Evolutionary conservation across 1,140 invertebrate species (phyloP).

Genomic region (Paralvinella palmiformis): DNA sequence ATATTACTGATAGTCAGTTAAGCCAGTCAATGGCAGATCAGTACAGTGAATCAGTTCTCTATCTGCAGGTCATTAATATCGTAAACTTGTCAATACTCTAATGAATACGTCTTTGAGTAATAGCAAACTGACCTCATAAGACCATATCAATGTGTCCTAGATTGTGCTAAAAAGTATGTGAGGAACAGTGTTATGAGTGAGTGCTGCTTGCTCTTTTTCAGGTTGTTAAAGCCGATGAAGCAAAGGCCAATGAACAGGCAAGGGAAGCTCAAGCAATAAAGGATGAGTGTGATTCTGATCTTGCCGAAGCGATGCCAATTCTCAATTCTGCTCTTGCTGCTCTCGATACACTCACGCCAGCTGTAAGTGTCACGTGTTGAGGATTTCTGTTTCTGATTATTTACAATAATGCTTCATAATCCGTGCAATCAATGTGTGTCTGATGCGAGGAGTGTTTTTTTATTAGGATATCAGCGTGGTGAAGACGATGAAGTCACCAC

Average conservation of each 20-base stretch:
- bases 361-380: slow-evolving; percentile 3
- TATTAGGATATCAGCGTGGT: slow-evolving; percentile 48
- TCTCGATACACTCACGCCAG: slow-evolving; percentile 46
- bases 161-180: too few relatives aligned
- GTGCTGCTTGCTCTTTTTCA: slow-evolving; percentile 16
- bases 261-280: slow-evolving; percentile 48
- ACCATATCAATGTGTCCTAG: too few relatives aligned
- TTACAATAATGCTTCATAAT: background rate
- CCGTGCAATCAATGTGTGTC: background rate
- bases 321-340: slow-evolving; percentile 48
- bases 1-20: too few relatives aligned
- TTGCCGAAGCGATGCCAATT: slow-evolving; percentile 48
- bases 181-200: too few relatives aligned
- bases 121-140: too few relatives aligned
- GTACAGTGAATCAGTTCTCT: too few relatives aligned
- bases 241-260: slow-evolving; percentile 50
- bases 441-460: background rate
- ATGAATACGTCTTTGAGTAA: too few relatives aligned
- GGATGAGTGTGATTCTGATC: slow-evolving; percentile 51
- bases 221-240: slow-evolving; percentile 51
- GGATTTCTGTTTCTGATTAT: background rate
- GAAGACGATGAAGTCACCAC: slow-evolving; percentile 49
- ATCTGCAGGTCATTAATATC: too few relatives aligned
- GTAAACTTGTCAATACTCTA: too few relatives aligned
- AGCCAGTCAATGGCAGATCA: too few relatives aligned